phyloP scores from a whole-genome alignment of 2,113 vertebrate genomes.

The Caloenas nicobarica region DNA sequence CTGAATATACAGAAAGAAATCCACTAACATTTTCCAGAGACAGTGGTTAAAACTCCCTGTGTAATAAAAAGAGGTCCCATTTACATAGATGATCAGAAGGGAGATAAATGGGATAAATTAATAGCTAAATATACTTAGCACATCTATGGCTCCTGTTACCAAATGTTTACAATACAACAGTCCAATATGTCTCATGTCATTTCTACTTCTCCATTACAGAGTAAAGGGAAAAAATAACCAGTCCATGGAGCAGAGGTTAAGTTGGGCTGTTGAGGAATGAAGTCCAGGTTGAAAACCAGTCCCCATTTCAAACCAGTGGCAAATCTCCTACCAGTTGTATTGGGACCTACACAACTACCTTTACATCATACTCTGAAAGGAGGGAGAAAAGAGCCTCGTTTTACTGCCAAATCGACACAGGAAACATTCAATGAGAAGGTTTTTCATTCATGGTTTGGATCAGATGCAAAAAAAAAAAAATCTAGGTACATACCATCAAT shows the following conservation, averaged over 20 bases:
- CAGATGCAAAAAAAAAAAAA: neutral
- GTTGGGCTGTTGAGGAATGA: neutral
- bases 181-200: neutral
- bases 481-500: constrained; percentile 82
- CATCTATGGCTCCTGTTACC: neutral
- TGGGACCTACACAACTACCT: neutral
- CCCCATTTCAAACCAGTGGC: neutral
- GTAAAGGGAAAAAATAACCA: neutral
- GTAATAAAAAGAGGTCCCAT: neutral
- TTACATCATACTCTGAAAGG: neutral
- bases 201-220: neutral
- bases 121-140: neutral
- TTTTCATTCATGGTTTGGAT: neutral
- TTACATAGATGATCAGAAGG: neutral
- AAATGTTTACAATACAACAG: neutral
- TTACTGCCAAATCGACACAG: neutral
- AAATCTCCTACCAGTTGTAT: neutral
- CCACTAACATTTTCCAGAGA: neutral
- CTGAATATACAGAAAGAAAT: neutral
- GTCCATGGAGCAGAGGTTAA: neutral
- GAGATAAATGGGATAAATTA: neutral
- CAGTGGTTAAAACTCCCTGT: neutral
- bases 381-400: neutral
- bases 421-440: neutral
- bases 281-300: neutral